Conservation (phyloP, 2,797 vertebrate species). For the Sciaenops ocellatus region DNA sequence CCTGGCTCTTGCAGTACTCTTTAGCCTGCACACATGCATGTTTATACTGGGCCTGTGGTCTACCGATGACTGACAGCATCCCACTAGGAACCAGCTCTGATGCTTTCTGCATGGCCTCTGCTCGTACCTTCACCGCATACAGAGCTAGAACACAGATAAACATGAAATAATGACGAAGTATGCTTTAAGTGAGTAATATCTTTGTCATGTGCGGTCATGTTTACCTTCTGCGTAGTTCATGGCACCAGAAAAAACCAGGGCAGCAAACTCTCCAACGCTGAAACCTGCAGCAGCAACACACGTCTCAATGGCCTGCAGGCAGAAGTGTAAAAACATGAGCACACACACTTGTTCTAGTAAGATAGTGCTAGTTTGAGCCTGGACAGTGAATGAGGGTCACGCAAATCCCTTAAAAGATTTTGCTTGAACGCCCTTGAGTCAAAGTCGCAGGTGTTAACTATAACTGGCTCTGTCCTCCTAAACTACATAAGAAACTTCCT, state of each 20-base stretch:
- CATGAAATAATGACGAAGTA: accelerated
- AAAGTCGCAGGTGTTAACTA: too few species aligned
- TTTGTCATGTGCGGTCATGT: background rate
- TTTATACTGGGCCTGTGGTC: conserved; percentile 85
- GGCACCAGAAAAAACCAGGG: conserved; percentile 95
- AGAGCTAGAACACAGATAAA: conserved; percentile 82
- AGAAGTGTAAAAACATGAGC: conserved; percentile 7
- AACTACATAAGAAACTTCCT: background rate
- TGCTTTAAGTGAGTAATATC: background rate
- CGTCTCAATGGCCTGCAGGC: conserved; percentile 89
- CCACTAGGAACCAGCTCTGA: conserved; percentile 90
- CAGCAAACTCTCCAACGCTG: conserved; percentile 96
- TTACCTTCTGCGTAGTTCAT: conserved; percentile 93
- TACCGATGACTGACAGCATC: conserved; percentile 93
- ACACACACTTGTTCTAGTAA: background rate
- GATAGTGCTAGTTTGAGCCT: background rate
- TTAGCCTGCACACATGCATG: conserved; percentile 90
- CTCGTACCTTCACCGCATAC: conserved; percentile 92
- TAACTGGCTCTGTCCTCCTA: too few species aligned
- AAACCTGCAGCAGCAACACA: conserved; percentile 95
- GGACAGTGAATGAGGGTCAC: background rate
- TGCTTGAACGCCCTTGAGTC: too few species aligned
- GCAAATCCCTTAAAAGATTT: too few species aligned
- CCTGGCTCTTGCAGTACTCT: conserved; percentile 89
- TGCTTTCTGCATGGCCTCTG: conserved; percentile 95